phyloP scores from a whole-genome alignment of 2,797 vertebrate genomes.

The Crenichthys baileyi region DNA sequence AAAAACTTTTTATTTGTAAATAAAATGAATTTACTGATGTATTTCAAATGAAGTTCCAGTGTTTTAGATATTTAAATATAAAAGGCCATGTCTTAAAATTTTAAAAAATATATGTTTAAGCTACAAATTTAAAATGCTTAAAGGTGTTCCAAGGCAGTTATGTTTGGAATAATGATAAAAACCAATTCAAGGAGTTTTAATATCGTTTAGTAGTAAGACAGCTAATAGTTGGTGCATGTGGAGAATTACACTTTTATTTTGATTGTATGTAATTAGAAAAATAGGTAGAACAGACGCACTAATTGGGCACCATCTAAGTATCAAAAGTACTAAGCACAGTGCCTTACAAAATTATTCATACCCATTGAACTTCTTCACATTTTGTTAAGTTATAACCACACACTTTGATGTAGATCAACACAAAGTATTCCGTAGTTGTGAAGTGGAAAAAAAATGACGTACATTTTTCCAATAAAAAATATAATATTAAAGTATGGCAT shows the following conservation, averaged over 20 bases:
- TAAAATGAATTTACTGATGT: not conserved
- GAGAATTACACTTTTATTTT: not conserved
- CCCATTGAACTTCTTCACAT: not conserved
- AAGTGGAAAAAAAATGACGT: not conserved
- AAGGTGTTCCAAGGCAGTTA: not conserved
- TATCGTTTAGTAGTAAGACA: not conserved
- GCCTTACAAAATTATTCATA: not conserved
- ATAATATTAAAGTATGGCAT: not conserved
- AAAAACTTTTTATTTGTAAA: constrained; percentile 1
- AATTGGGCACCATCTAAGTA: not conserved
- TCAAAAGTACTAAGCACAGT: not conserved
- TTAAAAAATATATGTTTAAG: constrained; percentile 5
- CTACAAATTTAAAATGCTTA: constrained; percentile 31
- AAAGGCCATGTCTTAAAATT: constrained; percentile 1
- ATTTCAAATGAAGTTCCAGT: constrained; percentile 21
- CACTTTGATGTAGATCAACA: not conserved
- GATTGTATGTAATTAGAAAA: too few relatives aligned
- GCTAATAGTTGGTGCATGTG: too few relatives aligned
- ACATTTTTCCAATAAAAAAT: too few relatives aligned
- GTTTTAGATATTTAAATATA: constrained; percentile 17
- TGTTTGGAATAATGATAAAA: not conserved
- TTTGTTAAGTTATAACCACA: not conserved
- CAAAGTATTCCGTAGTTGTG: not conserved
- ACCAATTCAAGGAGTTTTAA: not conserved
- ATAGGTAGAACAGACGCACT: not conserved